Evolutionary conservation across 2,888 invertebrate genomes (phyloP).

Genomic region (Dasysyrphus tricinctus): DNA sequence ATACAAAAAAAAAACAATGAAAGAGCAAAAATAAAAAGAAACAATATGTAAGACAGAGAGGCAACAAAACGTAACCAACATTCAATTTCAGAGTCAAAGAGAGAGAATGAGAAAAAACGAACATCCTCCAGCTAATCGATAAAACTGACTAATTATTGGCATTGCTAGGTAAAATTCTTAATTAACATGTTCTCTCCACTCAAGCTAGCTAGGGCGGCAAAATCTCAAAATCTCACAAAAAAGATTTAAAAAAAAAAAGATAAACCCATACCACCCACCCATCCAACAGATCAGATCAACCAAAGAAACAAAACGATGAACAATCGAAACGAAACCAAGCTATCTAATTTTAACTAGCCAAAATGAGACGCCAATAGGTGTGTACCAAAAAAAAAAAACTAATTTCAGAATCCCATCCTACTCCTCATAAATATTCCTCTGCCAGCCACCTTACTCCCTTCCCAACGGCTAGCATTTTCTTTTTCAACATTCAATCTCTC

Average conservation of each 20-base stretch:
- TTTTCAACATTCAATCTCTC: conserved; percentile 44
- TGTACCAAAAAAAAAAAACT: conserved; percentile 43
- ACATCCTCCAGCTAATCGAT: conserved; percentile 78
- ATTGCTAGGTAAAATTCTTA: conserved; percentile 77
- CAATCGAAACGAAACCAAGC: conserved; percentile 62
- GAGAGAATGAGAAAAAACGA: conserved; percentile 61
- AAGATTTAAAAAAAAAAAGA: conserved; percentile 17
- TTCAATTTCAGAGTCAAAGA: conserved; percentile 24
- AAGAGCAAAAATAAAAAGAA: neutral
- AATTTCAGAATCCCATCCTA: conserved; percentile 71
- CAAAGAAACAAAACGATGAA: conserved; percentile 59
- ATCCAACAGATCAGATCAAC: conserved; percentile 54
- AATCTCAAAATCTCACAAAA: conserved; percentile 66
- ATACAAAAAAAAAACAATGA: neutral
- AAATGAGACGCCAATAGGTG: conserved; percentile 57
- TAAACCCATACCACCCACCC: conserved; percentile 34
- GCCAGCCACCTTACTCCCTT: conserved; percentile 30
- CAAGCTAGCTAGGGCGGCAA: conserved; percentile 75
- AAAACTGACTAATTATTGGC: conserved; percentile 79
- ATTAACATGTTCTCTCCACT: conserved; percentile 78
- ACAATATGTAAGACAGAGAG: conserved; percentile 38
- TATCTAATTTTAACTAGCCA: conserved; percentile 36
- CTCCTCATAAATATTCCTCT: conserved; percentile 53
- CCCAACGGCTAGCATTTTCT: conserved; percentile 44
- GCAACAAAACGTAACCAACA: conserved; percentile 18